Conservation (phyloP, 2,888 invertebrate genomes). For the Drosophila imparisetae region DNA sequence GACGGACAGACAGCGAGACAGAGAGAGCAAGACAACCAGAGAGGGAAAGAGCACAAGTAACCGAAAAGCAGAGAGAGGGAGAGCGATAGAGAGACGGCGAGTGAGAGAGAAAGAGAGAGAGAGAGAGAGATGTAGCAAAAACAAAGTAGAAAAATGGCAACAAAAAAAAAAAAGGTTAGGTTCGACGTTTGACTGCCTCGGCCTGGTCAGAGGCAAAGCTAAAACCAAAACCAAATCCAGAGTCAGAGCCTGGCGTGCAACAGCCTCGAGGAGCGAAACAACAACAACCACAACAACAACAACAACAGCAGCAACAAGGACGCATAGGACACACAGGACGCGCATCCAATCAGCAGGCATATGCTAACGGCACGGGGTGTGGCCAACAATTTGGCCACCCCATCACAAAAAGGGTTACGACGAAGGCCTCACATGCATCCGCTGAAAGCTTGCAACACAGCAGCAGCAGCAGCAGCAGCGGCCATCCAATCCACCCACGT, state of each 20-base stretch:
- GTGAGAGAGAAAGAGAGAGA: neutral
- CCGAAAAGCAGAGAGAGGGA: neutral
- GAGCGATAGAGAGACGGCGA: neutral
- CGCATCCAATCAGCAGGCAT: conserved; percentile 72
- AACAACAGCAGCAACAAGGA: conserved; percentile 22
- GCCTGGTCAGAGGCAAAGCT: conserved; percentile 47
- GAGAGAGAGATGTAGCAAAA: conserved; percentile 1
- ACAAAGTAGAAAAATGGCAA: neutral
- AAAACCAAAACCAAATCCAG: conserved; percentile 30
- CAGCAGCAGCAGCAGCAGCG: neutral
- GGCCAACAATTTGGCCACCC: conserved; percentile 62
- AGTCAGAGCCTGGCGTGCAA: conserved; percentile 44
- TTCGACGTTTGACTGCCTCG: conserved; percentile 71
- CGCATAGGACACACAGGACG: conserved; percentile 40
- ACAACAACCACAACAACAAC: conserved; percentile 27
- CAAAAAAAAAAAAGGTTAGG: conserved; percentile 54
- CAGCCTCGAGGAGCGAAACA: conserved; percentile 49
- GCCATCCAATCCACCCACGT: neutral
- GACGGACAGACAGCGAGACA: conserved; percentile 10
- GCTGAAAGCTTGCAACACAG: neutral
- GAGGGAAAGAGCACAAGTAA: conserved; percentile 2
- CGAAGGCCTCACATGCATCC: conserved; percentile 16
- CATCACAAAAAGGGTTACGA: conserved; percentile 28
- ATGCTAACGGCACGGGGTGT: conserved; percentile 65
- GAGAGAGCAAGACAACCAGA: conserved; percentile 6